Conservation (phyloP, 2,113 vertebrate genomes). For the Gavia stellata region DNA sequence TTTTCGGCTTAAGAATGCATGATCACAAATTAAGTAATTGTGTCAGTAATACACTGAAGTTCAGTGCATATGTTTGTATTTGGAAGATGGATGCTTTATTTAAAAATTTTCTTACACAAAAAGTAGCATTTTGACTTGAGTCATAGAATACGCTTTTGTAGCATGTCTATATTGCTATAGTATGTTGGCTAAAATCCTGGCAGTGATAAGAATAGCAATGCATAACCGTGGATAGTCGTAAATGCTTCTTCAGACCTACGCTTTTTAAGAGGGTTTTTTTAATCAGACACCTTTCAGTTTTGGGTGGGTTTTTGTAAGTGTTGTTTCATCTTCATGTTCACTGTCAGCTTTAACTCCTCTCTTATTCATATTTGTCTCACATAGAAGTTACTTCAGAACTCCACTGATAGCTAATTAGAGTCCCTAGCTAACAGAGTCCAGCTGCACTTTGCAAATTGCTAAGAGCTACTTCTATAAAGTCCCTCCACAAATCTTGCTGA, state of each 20-base stretch:
- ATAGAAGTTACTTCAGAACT: neutral
- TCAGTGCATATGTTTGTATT: neutral
- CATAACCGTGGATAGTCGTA: neutral
- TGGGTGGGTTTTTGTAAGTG: neutral
- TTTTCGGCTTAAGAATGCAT: neutral
- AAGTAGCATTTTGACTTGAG: neutral
- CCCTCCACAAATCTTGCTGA: neutral
- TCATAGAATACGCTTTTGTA: fast-evolving
- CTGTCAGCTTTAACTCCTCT: neutral
- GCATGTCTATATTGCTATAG: neutral
- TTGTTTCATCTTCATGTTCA: neutral
- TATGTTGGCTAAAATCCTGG: neutral
- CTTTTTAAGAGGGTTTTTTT: neutral
- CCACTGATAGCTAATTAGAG: neutral
- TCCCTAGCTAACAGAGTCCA: neutral
- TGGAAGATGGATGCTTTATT: neutral
- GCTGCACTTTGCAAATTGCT: neutral
- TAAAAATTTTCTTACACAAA: neutral
- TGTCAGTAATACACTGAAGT: neutral
- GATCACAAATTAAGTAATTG: neutral
- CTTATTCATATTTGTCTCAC: neutral
- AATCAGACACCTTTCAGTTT: neutral
- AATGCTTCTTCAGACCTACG: neutral
- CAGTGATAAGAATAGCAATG: neutral
- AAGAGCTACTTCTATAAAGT: neutral